Base-by-base conservation (phyloP, 1,140 invertebrate genomes). In the Drosophila subpulchrella region DNA sequence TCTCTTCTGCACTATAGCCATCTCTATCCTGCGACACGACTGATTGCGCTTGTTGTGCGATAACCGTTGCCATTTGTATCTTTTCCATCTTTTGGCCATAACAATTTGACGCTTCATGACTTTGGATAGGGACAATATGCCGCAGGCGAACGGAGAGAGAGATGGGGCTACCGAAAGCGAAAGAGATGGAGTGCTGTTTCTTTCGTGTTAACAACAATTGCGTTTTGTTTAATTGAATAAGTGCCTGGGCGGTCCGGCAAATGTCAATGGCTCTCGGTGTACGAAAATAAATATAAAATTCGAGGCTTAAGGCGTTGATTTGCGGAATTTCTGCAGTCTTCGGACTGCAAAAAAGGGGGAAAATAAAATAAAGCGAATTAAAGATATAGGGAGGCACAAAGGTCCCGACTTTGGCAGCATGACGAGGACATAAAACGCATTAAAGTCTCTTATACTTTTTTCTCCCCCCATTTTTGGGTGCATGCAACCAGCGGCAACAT, bases 41-140 rank as follows among this genome's bases (percentile, higher is more conserved):
- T 83, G 86, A 88, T 90, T 90, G 81, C 78, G 78, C 58, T 80
- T 76, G 78, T 90, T 82, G 63, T 74, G 79, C 71, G 66, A 85
- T 85, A 86, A 90, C 74, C 86, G 47, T 78, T 88, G 84, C 79
- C 83, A 86, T 85, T 91, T 84, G 74, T 77, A 75, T 79, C 74
- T 65, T 78, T 78, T 59, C 44, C 85, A 86, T 90, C 81, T 81
- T 79, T 70, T 74, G 77, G 74, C 62, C 89, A 91, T 91, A 91
- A 91, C 88, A 91, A 91, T 91, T 91, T 91, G 84, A 91, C 84
- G 88, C 89, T 78, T 72, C 89, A 91, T 91, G 83, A 91, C 77
- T 78, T 74, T 83, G 83, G 76, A 82, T 81, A 47, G 54, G 47
- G 41, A 57, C 41, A 56, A 55, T 58, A 71, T 62, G 34, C 66